Evolutionary conservation across 2,113 vertebrate genomes (phyloP).

Genomic region (Eudyptes chrysolophus): DNA sequence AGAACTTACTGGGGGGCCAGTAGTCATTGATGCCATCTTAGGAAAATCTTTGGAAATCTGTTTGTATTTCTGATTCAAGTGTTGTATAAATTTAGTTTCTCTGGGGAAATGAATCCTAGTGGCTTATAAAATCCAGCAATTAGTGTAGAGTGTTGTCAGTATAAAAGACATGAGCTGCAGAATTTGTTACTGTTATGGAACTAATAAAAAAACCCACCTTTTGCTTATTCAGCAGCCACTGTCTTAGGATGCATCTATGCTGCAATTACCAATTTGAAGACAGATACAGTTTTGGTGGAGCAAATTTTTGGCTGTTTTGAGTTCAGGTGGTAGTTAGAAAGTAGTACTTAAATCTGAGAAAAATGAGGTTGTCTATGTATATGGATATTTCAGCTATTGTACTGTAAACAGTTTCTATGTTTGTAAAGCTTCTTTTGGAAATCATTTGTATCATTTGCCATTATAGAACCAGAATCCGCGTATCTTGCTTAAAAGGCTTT

Average conservation of each 20-base stretch:
- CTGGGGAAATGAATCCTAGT: background rate
- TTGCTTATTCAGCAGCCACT: background rate
- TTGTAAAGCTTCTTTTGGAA: background rate
- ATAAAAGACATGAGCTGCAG: background rate
- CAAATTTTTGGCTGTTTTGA: background rate
- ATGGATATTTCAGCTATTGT: background rate
- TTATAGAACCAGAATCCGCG: background rate
- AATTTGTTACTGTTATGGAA: background rate
- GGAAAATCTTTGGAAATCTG: background rate
- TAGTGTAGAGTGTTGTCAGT: background rate
- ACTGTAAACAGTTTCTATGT: background rate
- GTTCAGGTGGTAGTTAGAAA: background rate
- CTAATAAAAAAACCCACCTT: accelerated
- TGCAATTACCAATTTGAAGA: background rate
- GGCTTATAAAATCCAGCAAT: background rate
- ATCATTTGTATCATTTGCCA: background rate
- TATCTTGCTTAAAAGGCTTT: background rate
- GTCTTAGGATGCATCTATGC: background rate
- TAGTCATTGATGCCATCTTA: background rate
- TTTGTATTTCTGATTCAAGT: background rate
- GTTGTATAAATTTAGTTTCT: background rate
- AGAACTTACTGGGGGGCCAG: background rate
- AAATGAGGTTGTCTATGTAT: background rate
- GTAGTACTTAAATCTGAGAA: background rate
- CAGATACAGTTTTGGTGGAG: background rate